phyloP scores from a whole-genome alignment of 2,113 vertebrate genomes.

The Halichoerus grypus region DNA sequence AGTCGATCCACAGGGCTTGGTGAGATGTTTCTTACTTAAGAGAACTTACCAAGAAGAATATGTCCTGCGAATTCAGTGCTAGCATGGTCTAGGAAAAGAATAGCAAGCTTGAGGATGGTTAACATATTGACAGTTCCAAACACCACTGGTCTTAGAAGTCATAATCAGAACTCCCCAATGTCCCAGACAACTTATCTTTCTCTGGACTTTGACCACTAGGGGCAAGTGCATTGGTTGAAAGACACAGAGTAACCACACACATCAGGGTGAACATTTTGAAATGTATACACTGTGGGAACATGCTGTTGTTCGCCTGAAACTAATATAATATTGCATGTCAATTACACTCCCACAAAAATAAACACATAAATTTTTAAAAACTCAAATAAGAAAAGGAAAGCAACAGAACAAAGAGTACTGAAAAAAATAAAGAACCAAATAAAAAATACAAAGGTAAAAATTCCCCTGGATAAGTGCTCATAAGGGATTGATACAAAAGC shows the following conservation, averaged over 20 bases:
- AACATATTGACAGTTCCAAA: neutral
- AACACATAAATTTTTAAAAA: neutral
- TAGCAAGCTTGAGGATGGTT: neutral
- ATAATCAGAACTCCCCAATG: neutral
- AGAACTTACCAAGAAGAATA: neutral
- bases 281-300: neutral
- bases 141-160: neutral
- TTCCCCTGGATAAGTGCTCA: neutral
- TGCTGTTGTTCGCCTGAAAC: too few relatives aligned
- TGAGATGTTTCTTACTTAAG: neutral
- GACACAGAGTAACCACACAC: neutral
- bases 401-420: neutral
- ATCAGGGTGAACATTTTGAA: neutral
- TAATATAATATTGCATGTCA: neutral
- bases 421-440: neutral
- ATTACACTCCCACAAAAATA: neutral
- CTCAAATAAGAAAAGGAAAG: neutral
- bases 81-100: neutral
- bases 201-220: neutral
- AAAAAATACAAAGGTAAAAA: neutral
- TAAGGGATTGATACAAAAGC: neutral
- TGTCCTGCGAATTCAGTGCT: neutral
- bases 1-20: neutral
- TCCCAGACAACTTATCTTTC: neutral
- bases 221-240: neutral